A percentile compares a stretch with the other conserved stretches of the same genome.
Evolutionary conservation across 1,140 invertebrate genomes (phyloP).

Genomic region (Oryctes rhinoceros): DNA sequence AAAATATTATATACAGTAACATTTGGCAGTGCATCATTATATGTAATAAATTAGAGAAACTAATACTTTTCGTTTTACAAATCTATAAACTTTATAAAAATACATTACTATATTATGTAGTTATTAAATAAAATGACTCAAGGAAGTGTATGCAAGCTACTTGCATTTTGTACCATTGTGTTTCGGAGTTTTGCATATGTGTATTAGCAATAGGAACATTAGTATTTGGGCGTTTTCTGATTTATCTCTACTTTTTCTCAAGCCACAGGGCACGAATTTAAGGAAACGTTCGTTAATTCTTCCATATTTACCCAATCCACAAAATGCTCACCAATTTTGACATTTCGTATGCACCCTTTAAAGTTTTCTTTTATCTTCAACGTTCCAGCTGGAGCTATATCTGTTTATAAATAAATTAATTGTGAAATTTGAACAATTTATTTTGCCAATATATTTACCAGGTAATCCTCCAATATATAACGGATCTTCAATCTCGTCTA

Average conservation of each 20-base stretch:
- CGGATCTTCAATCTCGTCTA: conserved; percentile 67
- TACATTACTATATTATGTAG: conserved; percentile 22
- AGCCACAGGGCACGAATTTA: conserved; percentile 81
- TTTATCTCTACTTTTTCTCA: background rate
- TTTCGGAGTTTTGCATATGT: conserved; percentile 1
- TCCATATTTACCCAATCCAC: conserved; percentile 87
- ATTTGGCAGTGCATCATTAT: conserved; percentile 21
- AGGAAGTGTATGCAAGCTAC: conserved; percentile 20
- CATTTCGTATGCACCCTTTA: conserved; percentile 89
- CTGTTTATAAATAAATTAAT: conserved; percentile 60
- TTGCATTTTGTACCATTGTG: conserved; percentile 27
- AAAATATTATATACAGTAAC: conserved; percentile 22
- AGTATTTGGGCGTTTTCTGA: background rate
- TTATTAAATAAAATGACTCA: conserved; percentile 32
- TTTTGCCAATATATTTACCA: conserved; percentile 64
- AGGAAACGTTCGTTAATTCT: conserved; percentile 79
- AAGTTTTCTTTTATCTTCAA: conserved; percentile 80
- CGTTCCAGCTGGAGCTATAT: conserved; percentile 72
- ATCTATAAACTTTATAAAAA: conserved; percentile 5
- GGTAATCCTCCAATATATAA: conserved; percentile 87
- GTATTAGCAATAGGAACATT: conserved; percentile 24
- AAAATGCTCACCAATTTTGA: conserved; percentile 72
- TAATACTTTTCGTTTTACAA: conserved; percentile 24
- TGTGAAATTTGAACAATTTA: background rate
- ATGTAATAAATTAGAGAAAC: conserved; percentile 26